A percentile compares a stretch with the other conserved stretches of the same genome.
phyloP scores from a whole-genome alignment of 2,797 vertebrate genomes.

The Poecilia velifera region DNA sequence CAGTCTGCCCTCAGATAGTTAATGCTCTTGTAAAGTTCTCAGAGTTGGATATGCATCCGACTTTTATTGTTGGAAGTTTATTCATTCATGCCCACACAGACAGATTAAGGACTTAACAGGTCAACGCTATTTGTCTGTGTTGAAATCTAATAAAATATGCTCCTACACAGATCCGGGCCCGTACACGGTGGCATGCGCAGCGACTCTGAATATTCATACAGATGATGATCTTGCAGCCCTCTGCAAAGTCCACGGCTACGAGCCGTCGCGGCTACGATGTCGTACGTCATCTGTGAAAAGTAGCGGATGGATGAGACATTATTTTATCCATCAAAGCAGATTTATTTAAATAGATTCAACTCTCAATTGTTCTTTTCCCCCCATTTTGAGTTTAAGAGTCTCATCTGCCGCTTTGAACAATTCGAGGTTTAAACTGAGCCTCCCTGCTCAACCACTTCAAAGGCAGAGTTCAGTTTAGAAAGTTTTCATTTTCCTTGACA shows the following conservation, averaged over 20 bases:
- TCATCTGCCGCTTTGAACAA: slow-evolving; percentile 22
- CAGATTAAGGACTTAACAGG: slow-evolving; percentile 52
- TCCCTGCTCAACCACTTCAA: slow-evolving; percentile 41
- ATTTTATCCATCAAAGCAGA: slow-evolving; percentile 54
- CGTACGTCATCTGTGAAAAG: slow-evolving; percentile 48
- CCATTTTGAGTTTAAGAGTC: slow-evolving; percentile 30
- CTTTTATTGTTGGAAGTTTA: slow-evolving; percentile 66
- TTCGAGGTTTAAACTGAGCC: slow-evolving; percentile 16
- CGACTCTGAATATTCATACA: slow-evolving; percentile 21
- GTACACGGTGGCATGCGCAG: slow-evolving; percentile 9
- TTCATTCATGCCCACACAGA: slow-evolving; percentile 40
- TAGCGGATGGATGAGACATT: slow-evolving; percentile 52
- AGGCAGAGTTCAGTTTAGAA: not conserved
- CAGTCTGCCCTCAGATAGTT: slow-evolving; percentile 37
- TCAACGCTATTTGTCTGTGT: slow-evolving; percentile 29
- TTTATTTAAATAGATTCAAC: slow-evolving; percentile 44
- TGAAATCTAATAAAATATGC: slow-evolving; percentile 39
- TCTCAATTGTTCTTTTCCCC: slow-evolving; percentile 11
- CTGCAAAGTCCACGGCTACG: slow-evolving; percentile 24
- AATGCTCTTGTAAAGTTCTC: slow-evolving; percentile 65
- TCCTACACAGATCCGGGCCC: slow-evolving; percentile 7
- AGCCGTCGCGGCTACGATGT: slow-evolving; percentile 16
- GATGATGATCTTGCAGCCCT: slow-evolving; percentile 6
- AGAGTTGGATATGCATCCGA: slow-evolving; percentile 49
- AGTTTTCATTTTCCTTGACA: not conserved